These are phyloP conservation scores for Phortica okadai DNA, from an alignment of 2,888 invertebrate genomes.

Conservation along the genomic window DNA sequence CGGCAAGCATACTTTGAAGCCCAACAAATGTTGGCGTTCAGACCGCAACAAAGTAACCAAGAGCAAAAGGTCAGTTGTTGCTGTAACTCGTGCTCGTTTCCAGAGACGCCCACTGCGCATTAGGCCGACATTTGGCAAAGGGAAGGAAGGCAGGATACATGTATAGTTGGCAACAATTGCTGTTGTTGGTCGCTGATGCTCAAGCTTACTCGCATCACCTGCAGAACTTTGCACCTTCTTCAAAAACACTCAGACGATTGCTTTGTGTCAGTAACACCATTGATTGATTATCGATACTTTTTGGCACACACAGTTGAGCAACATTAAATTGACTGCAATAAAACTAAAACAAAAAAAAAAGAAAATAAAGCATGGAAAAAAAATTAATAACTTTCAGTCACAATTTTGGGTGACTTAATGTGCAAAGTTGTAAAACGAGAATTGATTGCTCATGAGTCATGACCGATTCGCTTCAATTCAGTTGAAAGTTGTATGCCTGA, in stretches of 20 bases:
- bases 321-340: not conserved
- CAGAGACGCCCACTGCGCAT: not conserved
- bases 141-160: not conserved
- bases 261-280: conserved; percentile 11
- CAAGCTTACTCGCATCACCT: not conserved
- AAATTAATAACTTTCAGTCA: not conserved
- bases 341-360: not conserved
- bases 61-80: conserved; percentile 30
- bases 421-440: not conserved
- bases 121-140: not conserved
- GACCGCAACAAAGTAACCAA: conserved; percentile 19
- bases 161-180: conserved; percentile 9
- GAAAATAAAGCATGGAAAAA: not conserved
- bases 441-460: not conserved
- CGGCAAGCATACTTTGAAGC: conserved; percentile 10
- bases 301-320: conserved; percentile 51
- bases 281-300: conserved; percentile 65
- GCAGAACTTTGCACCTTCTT: conserved; percentile 8
- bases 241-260: not conserved
- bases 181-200: not conserved
- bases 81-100: conserved; percentile 16
- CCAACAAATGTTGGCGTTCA: conserved; percentile 8
- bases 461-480: not conserved
- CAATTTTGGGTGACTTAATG: conserved; percentile 26
- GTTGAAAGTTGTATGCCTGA: no score